phyloP scores from a whole-genome alignment of 2,113 vertebrate genomes.

The Esox niger region DNA sequence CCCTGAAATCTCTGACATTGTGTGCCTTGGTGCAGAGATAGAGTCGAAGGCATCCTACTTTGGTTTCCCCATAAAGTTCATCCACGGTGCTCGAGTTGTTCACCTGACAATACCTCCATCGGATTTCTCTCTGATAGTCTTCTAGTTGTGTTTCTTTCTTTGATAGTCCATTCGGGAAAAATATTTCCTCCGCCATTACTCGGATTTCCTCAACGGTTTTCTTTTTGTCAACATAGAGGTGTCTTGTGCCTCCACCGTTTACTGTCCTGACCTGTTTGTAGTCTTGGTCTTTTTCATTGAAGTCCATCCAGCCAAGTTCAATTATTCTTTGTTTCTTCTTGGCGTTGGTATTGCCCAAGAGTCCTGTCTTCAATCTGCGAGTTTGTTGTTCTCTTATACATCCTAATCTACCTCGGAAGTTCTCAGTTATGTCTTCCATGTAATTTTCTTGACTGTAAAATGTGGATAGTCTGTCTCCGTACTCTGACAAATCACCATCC shows the following conservation, averaged over 20 bases:
- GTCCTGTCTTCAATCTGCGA: too few relatives aligned
- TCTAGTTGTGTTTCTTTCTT: constrained; percentile 4
- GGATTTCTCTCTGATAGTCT: constrained; percentile 4
- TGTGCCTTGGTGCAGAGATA: constrained; percentile 20
- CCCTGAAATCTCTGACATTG: too few relatives aligned
- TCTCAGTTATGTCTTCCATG: too few relatives aligned
- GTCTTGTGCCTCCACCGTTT: constrained; percentile 30
- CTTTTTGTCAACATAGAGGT: constrained; percentile 20
- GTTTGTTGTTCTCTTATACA: too few relatives aligned
- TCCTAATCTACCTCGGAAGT: too few relatives aligned
- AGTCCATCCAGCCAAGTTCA: constrained; percentile 35
- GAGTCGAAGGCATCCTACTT: constrained; percentile 5
- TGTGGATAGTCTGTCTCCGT: too few relatives aligned
- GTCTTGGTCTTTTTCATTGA: constrained; percentile 7
- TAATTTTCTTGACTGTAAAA: too few relatives aligned
- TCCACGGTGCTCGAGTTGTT: not conserved
- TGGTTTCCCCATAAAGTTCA: constrained; percentile 14
- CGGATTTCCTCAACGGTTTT: constrained; percentile 9
- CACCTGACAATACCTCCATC: not conserved
- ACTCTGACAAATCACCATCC: too few relatives aligned
- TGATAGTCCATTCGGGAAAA: constrained; percentile 14
- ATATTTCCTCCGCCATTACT: constrained; percentile 12
- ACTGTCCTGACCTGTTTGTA: constrained; percentile 24
- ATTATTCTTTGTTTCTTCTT: constrained; percentile 18
- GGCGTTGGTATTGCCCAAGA: constrained; percentile 17